These are phyloP conservation scores for Brachyhypopomus gauderio DNA, from an alignment of 2,113 vertebrate genomes.

Conservation along the genomic window DNA sequence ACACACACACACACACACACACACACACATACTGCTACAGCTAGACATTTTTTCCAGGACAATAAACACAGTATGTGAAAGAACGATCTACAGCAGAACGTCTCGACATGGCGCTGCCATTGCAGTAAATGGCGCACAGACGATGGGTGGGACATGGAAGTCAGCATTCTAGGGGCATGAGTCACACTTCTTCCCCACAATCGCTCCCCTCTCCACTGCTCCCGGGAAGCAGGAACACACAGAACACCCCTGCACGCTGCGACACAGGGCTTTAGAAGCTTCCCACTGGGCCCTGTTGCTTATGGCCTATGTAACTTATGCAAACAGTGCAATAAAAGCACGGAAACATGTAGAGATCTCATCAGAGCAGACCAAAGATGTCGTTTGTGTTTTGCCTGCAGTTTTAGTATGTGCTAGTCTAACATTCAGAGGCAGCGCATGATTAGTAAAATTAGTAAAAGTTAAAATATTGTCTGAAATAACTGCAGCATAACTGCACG, in stretches of 20 bases:
- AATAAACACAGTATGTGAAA: too few relatives aligned
- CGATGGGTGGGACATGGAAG: constrained; percentile 23
- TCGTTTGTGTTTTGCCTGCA: too few relatives aligned
- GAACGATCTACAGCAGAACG: background rate
- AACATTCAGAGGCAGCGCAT: background rate
- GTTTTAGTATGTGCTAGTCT: too few relatives aligned
- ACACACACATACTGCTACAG: too few relatives aligned
- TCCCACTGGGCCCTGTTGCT: background rate
- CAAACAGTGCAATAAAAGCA: too few relatives aligned
- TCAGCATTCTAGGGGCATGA: constrained; percentile 43
- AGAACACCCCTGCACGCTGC: background rate
- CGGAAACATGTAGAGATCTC: too few relatives aligned
- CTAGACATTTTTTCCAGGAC: too few relatives aligned
- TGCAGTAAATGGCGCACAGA: background rate
- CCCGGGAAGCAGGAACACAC: background rate
- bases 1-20: too few relatives aligned
- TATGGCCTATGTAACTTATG: too few relatives aligned
- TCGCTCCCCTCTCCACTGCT: constrained; percentile 22
- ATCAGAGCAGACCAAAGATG: too few relatives aligned
- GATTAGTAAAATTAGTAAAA: background rate
- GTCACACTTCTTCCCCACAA: constrained; percentile 41
- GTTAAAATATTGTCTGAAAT: background rate
- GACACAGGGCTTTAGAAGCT: background rate
- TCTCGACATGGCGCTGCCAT: background rate
- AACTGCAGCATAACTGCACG: background rate